Conservation (phyloP, 2,888 invertebrate species). For the Drosophila nr. perissopoda region DNA sequence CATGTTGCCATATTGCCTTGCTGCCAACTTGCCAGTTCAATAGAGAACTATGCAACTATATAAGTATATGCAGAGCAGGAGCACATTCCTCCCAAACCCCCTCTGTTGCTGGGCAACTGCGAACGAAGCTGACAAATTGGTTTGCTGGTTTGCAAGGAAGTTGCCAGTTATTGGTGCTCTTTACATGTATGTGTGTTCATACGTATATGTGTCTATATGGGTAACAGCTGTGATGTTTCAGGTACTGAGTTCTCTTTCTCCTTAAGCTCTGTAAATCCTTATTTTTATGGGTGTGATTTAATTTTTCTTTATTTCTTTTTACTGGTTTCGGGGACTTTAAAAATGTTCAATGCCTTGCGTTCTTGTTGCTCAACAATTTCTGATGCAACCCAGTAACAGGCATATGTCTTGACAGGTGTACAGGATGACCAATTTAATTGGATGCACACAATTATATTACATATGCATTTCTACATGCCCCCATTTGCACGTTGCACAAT, state of each 20-base stretch:
- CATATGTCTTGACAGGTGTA: constrained; percentile 17
- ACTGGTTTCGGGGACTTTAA: neutral
- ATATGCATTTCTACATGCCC: neutral
- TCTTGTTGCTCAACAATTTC: neutral
- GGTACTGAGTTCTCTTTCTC: neutral
- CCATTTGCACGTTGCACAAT: constrained; percentile 12
- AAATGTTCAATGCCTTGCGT: neutral
- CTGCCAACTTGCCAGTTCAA: constrained; percentile 28
- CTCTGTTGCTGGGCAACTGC: constrained; percentile 26
- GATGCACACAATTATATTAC: constrained; percentile 12
- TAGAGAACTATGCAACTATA: constrained; percentile 19
- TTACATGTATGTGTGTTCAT: neutral
- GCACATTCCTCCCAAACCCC: neutral
- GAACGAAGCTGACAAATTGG: constrained; percentile 25
- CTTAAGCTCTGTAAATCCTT: neutral
- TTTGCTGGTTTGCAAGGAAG: constrained; percentile 15
- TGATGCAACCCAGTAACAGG: constrained; percentile 6
- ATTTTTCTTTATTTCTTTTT: neutral
- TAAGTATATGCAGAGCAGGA: constrained; percentile 20
- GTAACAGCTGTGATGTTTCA: constrained; percentile 4
- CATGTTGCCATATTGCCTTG: neutral
- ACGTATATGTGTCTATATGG: neutral
- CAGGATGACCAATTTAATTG: constrained; percentile 31
- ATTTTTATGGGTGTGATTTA: neutral
- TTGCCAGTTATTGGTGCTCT: neutral